Conservation (phyloP, 2,888 invertebrate genomes). For the Hyposoter didymator region DNA sequence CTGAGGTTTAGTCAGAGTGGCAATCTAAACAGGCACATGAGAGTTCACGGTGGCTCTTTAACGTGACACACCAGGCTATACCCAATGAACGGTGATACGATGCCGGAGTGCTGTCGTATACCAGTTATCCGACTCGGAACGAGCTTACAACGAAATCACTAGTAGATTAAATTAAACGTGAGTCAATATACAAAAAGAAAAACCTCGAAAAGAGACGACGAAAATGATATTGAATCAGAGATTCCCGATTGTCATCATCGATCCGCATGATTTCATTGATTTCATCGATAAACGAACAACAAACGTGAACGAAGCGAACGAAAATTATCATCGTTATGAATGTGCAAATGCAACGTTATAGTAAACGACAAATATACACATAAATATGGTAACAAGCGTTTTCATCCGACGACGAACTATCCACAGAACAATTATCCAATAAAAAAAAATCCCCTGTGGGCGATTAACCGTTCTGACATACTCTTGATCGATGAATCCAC, state of each 20-base stretch:
- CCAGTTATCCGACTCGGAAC: slow-evolving; percentile 81
- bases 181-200: slow-evolving; percentile 15
- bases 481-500: too few relatives aligned
- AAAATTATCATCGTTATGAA: slow-evolving; percentile 15
- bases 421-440: too few relatives aligned
- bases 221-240: slow-evolving; percentile 6
- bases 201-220: background rate
- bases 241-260: background rate
- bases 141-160: slow-evolving; percentile 76
- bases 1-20: slow-evolving; percentile 99
- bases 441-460: too few relatives aligned
- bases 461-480: too few relatives aligned
- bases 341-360: slow-evolving; percentile 20
- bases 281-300: background rate
- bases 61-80: slow-evolving; percentile 80
- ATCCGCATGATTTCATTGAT: background rate
- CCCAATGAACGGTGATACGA: slow-evolving; percentile 72
- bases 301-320: too few relatives aligned
- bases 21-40: slow-evolving; percentile 99
- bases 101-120: slow-evolving; percentile 81
- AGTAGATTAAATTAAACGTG: slow-evolving; percentile 62
- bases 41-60: slow-evolving; percentile 91
- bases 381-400: background rate
- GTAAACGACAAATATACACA: slow-evolving; percentile 22
- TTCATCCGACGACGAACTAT: background rate